Evolutionary conservation across 2,113 vertebrate genomes (phyloP).

Genomic region (Ondatra zibethicus): DNA sequence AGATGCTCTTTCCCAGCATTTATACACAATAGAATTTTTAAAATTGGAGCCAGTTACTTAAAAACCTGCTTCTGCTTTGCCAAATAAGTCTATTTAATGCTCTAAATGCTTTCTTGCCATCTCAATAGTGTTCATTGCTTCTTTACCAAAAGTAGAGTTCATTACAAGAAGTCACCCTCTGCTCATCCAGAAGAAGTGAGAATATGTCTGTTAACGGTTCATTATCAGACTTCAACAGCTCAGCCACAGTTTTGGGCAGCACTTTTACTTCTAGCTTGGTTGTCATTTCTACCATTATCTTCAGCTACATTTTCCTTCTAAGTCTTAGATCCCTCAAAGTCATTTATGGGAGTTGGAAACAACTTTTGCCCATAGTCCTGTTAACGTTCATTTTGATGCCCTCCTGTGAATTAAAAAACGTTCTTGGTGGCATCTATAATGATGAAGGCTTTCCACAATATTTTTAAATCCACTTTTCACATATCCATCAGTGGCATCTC

Average conservation of each 20-base stretch:
- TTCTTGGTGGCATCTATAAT: background rate
- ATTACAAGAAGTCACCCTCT: background rate
- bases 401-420: background rate
- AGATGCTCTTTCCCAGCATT: background rate
- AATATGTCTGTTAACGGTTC: background rate
- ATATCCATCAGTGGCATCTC: background rate
- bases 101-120: background rate
- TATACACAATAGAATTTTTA: background rate
- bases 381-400: background rate
- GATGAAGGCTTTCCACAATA: background rate
- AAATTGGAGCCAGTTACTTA: background rate
- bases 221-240: background rate
- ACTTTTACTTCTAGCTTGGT: background rate
- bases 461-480: background rate
- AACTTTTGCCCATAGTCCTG: background rate
- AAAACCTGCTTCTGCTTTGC: background rate
- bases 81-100: background rate
- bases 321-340: background rate
- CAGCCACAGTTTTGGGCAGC: background rate
- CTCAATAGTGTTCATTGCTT: background rate
- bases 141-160: background rate
- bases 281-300: background rate
- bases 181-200: background rate
- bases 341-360: background rate
- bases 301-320: background rate